Percentiles rank a stretch among this genome's conserved stretches.
Evolutionary conservation across 1,140 invertebrate genomes (phyloP).

Genomic region (Diploscapter pachys): DNA sequence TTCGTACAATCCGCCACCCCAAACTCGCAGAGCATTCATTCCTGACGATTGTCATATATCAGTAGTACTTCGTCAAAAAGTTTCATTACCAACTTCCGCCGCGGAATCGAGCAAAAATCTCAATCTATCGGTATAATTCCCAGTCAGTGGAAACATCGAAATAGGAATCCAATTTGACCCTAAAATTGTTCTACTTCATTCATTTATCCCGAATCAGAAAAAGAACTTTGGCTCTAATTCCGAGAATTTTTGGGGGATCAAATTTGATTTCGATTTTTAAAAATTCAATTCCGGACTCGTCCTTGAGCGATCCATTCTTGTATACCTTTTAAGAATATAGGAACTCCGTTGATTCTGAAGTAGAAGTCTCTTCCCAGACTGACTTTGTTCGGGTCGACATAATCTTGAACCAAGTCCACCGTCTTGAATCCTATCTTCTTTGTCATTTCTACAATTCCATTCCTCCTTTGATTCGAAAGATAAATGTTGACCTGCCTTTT

Average conservation of each 20-base stretch:
- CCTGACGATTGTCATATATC: constrained; percentile 60
- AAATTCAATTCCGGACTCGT: not conserved
- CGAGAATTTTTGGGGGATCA: too few species aligned
- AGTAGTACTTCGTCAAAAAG: not conserved
- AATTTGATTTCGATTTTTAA: not conserved
- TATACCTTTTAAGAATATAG: constrained; percentile 86
- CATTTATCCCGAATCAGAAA: too few species aligned
- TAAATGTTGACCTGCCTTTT: not conserved
- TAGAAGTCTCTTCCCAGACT: constrained; percentile 75
- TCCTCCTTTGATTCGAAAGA: too few species aligned
- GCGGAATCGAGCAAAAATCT: constrained; percentile 70
- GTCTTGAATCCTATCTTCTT: constrained; percentile 74
- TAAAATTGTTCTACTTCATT: not conserved
- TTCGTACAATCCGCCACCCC: constrained; percentile 96
- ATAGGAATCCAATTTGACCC: constrained; percentile 87
- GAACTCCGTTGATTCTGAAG: constrained; percentile 78
- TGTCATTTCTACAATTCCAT: not conserved
- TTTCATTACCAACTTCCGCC: constrained; percentile 64
- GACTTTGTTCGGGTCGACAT: constrained; percentile 61
- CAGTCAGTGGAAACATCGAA: constrained; percentile 73
- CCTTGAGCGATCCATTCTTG: not conserved
- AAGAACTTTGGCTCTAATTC: too few species aligned
- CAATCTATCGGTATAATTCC: not conserved
- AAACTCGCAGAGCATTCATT: constrained; percentile 91
- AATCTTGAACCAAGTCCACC: constrained; percentile 73